Percentiles rank a stretch among this genome's conserved stretches.
Evolutionary conservation across 2,113 vertebrate genomes (phyloP).

Genomic region (Cochlearius cochlearius): DNA sequence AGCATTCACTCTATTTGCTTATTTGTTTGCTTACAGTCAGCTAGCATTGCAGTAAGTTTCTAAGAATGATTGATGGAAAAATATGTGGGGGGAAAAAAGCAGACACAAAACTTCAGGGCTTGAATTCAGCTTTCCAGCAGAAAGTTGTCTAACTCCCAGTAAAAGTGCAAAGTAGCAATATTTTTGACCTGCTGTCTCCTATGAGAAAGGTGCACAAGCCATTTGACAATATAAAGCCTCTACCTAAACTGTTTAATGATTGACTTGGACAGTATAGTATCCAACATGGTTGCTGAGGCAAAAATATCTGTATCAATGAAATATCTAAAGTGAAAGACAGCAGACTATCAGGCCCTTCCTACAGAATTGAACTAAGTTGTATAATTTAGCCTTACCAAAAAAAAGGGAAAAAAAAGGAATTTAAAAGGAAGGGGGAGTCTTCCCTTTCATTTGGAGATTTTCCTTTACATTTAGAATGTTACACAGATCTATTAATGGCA

Average conservation of each 20-base stretch:
- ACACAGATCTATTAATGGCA: not conserved
- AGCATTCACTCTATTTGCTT: not conserved
- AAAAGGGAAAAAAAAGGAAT: too few species aligned
- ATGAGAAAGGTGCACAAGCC: not conserved
- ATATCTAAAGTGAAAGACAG: not conserved
- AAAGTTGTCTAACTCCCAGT: not conserved
- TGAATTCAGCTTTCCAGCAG: not conserved
- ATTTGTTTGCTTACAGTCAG: not conserved
- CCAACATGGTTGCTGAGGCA: not conserved
- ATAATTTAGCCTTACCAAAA: not conserved
- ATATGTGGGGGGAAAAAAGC: not conserved
- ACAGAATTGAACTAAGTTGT: not conserved
- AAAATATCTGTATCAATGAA: not conserved
- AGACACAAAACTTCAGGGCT: not conserved
- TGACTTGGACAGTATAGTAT: not conserved
- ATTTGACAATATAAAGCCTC: not conserved
- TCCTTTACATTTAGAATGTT: not conserved
- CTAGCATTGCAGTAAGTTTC: not conserved
- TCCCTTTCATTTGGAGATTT: not conserved
- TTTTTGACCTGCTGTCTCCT: not conserved
- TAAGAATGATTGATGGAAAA: not conserved
- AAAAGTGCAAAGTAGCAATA: not conserved
- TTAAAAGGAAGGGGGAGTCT: not conserved
- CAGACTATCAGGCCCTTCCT: not conserved
- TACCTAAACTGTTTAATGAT: not conserved